A percentile compares a stretch with the other conserved stretches of the same genome.
These are phyloP conservation scores for Gadopsis bispinosus DNA, from an alignment of 2,797 vertebrate genomes.

Conservation along the genomic window DNA sequence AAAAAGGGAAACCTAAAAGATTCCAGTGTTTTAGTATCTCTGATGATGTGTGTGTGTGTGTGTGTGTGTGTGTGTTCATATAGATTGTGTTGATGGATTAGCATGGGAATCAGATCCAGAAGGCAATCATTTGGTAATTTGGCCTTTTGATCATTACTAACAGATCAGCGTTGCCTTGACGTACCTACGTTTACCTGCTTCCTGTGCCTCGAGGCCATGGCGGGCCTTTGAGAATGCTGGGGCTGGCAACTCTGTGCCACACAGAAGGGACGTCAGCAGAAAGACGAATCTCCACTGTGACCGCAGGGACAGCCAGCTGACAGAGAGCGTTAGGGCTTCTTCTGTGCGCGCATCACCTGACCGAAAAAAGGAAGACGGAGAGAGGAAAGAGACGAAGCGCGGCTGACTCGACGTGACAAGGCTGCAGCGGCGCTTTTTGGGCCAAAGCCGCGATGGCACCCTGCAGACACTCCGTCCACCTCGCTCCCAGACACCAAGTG, in stretches of 20 bases:
- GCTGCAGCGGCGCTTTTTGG: slow-evolving; percentile 31
- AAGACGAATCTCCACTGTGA: slow-evolving; percentile 77
- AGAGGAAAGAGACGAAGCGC: slow-evolving; percentile 45
- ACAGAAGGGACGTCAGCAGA: slow-evolving; percentile 75
- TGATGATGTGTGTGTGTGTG: slow-evolving; percentile 28
- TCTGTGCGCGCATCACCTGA: slow-evolving; percentile 62
- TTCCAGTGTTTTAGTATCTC: slow-evolving; percentile 58
- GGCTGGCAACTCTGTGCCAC: slow-evolving; percentile 66
- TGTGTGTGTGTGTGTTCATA: slow-evolving; percentile 24
- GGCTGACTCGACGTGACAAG: slow-evolving; percentile 66
- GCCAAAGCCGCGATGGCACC: slow-evolving; percentile 40
- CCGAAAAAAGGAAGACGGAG: slow-evolving; percentile 39
- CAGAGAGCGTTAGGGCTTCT: slow-evolving; percentile 73
- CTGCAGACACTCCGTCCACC: slow-evolving; percentile 32
- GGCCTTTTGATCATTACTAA: slow-evolving; percentile 55
- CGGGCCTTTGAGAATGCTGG: slow-evolving; percentile 74
- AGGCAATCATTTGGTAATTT: slow-evolving; percentile 64
- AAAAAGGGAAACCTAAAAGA: slow-evolving; percentile 77
- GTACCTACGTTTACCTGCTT: slow-evolving; percentile 45
- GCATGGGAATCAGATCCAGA: slow-evolving; percentile 34
- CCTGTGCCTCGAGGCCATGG: slow-evolving; percentile 63
- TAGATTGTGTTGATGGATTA: slow-evolving; percentile 66
- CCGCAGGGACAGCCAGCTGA: slow-evolving; percentile 78
- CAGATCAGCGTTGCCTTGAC: slow-evolving; percentile 39
- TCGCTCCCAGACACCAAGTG: slow-evolving; percentile 2